Conservation (phyloP, 2,113 vertebrate genomes). For the Miniopterus natalensis region DNA sequence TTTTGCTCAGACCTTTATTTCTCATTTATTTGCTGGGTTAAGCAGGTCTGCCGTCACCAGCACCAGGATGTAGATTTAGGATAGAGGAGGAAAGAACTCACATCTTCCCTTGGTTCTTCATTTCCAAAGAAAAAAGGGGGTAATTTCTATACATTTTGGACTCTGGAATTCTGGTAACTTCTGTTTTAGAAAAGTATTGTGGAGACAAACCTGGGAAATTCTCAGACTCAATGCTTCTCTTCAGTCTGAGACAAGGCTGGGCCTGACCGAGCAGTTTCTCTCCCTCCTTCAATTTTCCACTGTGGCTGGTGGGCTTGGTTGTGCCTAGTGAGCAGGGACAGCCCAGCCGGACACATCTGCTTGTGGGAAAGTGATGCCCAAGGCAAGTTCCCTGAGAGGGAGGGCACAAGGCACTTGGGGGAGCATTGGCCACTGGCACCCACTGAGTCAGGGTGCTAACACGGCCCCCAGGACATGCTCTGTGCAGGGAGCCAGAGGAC, state of each 20-base stretch:
- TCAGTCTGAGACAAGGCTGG: background rate
- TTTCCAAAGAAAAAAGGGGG: background rate
- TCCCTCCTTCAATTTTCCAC: background rate
- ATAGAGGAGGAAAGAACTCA: background rate
- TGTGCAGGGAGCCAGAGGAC: background rate
- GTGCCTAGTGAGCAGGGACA: background rate
- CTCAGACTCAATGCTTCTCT: background rate
- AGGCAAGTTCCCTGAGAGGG: too few species aligned
- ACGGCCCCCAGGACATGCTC: background rate
- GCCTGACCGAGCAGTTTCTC: background rate
- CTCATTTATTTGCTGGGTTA: background rate
- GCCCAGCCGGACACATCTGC: background rate
- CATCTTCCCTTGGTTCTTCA: background rate
- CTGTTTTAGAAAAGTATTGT: background rate
- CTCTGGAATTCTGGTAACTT: background rate
- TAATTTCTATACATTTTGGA: background rate
- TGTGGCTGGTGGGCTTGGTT: background rate
- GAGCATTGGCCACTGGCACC: background rate
- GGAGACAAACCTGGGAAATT: background rate
- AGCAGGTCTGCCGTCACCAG: background rate
- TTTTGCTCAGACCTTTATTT: slow-evolving; percentile 42
- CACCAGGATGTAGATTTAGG: background rate
- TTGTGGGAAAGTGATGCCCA: fast-evolving
- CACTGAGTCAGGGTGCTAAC: background rate
- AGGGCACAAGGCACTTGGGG: background rate